Percentiles rank a stretch among this genome's conserved stretches.
phyloP scores from a whole-genome alignment of 2,113 vertebrate genomes.

The Setophaga coronata region DNA sequence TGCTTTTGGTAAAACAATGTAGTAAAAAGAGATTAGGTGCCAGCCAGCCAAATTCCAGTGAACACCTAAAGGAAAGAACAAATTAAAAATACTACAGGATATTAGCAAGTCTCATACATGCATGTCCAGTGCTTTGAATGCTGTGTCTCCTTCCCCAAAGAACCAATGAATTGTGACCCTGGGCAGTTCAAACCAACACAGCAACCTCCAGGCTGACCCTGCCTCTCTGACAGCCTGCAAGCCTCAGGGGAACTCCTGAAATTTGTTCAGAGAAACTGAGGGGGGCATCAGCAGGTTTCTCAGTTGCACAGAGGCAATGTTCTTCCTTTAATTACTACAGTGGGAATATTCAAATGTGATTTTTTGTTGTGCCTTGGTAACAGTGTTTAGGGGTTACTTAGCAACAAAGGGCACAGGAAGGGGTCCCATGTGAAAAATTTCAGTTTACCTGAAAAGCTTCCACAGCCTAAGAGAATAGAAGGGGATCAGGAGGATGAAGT shows the following conservation, averaged over 20 bases:
- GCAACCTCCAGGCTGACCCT: not conserved
- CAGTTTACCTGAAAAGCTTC: not conserved
- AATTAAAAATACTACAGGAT: not conserved
- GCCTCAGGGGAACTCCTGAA: not conserved
- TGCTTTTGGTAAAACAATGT: constrained; percentile 44
- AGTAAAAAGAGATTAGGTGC: constrained; percentile 74
- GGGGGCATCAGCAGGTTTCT: not conserved
- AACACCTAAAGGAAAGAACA: constrained; percentile 76
- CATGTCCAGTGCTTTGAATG: not conserved
- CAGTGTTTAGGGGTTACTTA: not conserved
- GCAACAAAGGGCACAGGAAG: not conserved
- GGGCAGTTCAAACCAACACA: constrained; percentile 69
- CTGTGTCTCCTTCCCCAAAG: not conserved
- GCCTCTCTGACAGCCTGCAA: not conserved
- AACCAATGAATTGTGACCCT: not conserved
- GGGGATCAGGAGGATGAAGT: not conserved
- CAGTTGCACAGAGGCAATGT: not conserved
- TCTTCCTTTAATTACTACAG: not conserved
- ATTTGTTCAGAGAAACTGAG: not conserved
- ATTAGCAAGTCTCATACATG: not conserved
- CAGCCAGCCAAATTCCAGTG: constrained; percentile 74
- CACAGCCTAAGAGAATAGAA: not conserved
- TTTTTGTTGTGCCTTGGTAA: not conserved
- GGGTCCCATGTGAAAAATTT: not conserved
- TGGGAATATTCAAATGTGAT: not conserved